A percentile compares a stretch with the other conserved stretches of the same genome.
These are phyloP conservation scores for Rhinatrema bivittatum DNA, from an alignment of 2,797 vertebrate genomes.

Conservation along the genomic window DNA sequence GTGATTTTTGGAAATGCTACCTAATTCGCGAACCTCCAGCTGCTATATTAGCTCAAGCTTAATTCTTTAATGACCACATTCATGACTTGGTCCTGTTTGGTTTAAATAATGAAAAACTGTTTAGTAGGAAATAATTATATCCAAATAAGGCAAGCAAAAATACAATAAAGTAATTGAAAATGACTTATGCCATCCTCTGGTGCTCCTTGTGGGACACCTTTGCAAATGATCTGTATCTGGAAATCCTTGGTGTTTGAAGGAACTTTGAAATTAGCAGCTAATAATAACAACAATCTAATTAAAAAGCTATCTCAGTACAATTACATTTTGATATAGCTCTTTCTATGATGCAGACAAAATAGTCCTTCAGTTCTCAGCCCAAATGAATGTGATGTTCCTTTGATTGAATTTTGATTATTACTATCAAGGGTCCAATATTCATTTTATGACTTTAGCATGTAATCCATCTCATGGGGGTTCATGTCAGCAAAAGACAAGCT, in stretches of 20 bases:
- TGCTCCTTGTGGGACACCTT: background rate
- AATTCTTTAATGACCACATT: background rate
- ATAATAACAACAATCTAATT: too few species aligned
- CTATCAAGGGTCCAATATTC: conserved; percentile 4
- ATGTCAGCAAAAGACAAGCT: conserved; percentile 12
- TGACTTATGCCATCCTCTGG: background rate
- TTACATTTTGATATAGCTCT: too few species aligned
- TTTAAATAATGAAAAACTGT: background rate
- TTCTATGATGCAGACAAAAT: too few species aligned
- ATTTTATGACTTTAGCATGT: conserved; percentile 14
- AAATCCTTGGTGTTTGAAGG: too few species aligned
- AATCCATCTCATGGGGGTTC: conserved; percentile 17
- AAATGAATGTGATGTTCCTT: too few species aligned
- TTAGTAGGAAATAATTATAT: conserved; percentile 2
- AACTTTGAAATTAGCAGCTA: too few species aligned
- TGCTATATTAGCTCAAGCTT: background rate
- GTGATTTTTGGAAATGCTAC: background rate
- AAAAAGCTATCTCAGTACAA: too few species aligned
- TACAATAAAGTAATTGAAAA: conserved; percentile 4
- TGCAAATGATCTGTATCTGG: background rate
- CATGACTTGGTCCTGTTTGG: background rate
- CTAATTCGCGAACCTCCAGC: background rate
- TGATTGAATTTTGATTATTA: background rate
- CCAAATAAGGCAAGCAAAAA: background rate
- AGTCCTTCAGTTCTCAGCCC: too few species aligned